These are phyloP conservation scores for Eupeodes luniger DNA, from an alignment of 2,888 invertebrate species.

Conservation along the genomic window DNA sequence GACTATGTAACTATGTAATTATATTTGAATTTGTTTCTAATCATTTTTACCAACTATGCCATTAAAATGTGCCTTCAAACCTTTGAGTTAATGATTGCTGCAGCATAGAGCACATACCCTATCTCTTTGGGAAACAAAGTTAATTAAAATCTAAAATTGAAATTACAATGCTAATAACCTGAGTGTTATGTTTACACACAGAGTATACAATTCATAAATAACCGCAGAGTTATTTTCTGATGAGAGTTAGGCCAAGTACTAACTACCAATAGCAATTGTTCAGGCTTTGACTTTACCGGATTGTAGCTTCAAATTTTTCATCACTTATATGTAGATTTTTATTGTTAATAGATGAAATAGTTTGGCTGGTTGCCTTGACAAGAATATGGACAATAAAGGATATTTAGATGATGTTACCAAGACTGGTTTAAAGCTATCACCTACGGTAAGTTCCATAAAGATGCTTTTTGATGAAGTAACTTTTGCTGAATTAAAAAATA, in stretches of 20 bases:
- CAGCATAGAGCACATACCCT: background rate
- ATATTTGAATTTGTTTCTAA: no score
- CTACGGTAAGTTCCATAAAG: conserved; percentile 24
- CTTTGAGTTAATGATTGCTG: background rate
- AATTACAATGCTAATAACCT: conserved; percentile 50
- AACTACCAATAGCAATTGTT: background rate
- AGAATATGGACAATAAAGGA: conserved; percentile 67
- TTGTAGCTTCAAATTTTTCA: background rate
- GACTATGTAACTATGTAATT: no score
- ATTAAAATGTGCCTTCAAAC: no score
- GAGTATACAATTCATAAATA: conserved; percentile 5
- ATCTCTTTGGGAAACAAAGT: background rate
- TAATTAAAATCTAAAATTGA: conserved; percentile 10
- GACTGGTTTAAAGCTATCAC: background rate
- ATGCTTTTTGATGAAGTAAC: no score
- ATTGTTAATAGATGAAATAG: conserved; percentile 42
- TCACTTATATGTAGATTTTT: conserved; percentile 4
- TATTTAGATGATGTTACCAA: conserved; percentile 52
- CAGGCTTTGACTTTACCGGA: background rate
- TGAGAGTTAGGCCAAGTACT: background rate
- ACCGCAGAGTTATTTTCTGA: background rate
- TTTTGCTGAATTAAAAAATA: no score
- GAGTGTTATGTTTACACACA: background rate
- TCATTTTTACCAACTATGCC: no score
- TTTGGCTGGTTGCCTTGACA: background rate